Conservation (phyloP, 2,797 vertebrate genomes). For the Aselliscus stoliczkanus region DNA sequence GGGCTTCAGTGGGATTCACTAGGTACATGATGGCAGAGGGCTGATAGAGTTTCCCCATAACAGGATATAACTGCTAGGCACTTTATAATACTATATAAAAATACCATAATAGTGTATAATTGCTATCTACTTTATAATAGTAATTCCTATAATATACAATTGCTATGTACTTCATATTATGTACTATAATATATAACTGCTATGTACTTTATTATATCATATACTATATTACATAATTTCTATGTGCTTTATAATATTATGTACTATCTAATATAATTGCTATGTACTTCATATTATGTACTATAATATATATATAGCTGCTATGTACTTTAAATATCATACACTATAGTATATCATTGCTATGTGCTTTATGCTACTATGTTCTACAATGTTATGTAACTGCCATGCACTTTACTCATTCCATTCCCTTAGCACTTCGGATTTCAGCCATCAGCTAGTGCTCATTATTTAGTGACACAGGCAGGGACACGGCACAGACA, state of each 20-base stretch:
- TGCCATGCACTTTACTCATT: not conserved
- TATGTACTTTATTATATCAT: not conserved
- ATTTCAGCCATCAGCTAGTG: not conserved
- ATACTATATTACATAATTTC: not conserved
- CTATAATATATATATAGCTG: too few relatives aligned
- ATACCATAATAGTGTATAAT: not conserved
- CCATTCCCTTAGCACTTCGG: not conserved
- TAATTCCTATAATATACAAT: not conserved
- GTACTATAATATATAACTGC: not conserved
- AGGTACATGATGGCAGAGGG: not conserved
- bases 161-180: not conserved
- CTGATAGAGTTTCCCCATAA: not conserved
- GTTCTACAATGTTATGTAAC: too few relatives aligned
- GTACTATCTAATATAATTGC: too few relatives aligned
- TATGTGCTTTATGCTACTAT: too few relatives aligned
- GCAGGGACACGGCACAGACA: not conserved
- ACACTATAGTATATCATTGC: not conserved
- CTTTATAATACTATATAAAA: not conserved
- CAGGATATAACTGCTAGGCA: not conserved
- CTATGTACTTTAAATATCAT: too few relatives aligned
- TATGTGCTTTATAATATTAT: not conserved
- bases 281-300: too few relatives aligned
- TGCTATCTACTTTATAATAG: not conserved
- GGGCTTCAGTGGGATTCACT: not conserved
- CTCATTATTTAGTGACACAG: not conserved